A percentile compares a stretch with the other conserved stretches of the same genome.
These are phyloP conservation scores for Addax nasomaculatus DNA, from an alignment of 2,113 vertebrate species.

Conservation along the genomic window DNA sequence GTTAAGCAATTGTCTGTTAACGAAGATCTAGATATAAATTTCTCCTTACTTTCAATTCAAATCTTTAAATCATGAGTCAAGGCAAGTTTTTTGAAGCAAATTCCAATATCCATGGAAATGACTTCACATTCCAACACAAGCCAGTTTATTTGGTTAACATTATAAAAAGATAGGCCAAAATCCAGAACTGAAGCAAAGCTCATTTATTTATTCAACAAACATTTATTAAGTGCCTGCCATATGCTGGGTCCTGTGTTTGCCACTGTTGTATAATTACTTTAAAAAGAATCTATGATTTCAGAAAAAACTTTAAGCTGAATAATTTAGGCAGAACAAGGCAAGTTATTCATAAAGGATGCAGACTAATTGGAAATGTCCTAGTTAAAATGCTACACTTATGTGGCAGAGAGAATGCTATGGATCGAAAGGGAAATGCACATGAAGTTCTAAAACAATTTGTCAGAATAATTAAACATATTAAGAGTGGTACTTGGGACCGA, in stretches of 20 bases:
- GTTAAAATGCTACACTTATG: background rate
- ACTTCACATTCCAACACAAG: background rate
- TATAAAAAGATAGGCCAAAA: background rate
- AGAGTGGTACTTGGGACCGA: background rate
- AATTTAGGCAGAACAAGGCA: slow-evolving; percentile 14
- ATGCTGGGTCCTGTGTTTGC: background rate
- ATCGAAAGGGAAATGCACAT: background rate
- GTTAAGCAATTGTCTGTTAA: background rate
- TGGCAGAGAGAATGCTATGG: background rate
- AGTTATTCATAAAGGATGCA: background rate
- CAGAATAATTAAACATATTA: slow-evolving; percentile 13
- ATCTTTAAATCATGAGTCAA: background rate
- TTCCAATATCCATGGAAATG: background rate
- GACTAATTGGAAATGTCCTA: background rate
- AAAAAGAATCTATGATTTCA: slow-evolving; percentile 31
- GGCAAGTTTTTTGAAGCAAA: background rate
- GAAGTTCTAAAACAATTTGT: background rate
- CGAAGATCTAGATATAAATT: background rate
- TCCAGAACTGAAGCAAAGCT: background rate
- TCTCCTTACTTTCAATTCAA: background rate
- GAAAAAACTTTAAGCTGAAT: slow-evolving; percentile 3
- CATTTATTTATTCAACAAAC: slow-evolving; percentile 13
- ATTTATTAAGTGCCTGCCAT: slow-evolving; percentile 9
- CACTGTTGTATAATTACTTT: slow-evolving; percentile 20
- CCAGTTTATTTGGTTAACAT: background rate